Base-by-base conservation (phyloP, 2,797 vertebrate species). In the Sorex maritimensis region DNA sequence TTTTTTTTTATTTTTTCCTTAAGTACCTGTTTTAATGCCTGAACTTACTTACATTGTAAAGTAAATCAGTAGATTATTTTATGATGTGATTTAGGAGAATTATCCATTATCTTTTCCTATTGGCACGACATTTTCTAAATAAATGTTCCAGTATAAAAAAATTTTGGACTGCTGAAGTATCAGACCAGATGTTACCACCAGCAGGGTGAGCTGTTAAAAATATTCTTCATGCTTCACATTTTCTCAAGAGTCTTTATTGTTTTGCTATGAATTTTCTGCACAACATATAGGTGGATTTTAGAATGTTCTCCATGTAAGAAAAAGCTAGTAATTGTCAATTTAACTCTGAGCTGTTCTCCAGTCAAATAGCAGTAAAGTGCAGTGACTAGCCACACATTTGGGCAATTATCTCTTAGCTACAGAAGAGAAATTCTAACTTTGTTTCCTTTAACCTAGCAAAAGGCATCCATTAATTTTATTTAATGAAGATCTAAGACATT, bases 381-480 rank as follows among this genome's bases (percentile, higher is more conserved):
- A 63, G 13, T 23, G 0, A 2, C 1, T 80, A 23, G 0, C 71
- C 81, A 75, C 63, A 94, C 28, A 83, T 12, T 61, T 49, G 0
- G 0, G 4, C 28, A 92, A 52, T 21, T 26, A 17, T 74, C 79
- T 63, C 9, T 81, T 23, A 74, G 2, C 34, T 26, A 94, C 17
- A 82, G 46, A 93, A 74, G 23, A 82, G 90, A 0, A 46, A 46
- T 0, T 81, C 17, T 69, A 55, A 55, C 11, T 26, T 89, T 93
- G 23, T 28, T 61, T 61, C 11, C 71, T 86, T 92, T 55, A 67
- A 38, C 7, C 44, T 83, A 90, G 71, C 49, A 96, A n/a, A 71
- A 61, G 6, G 67, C 21, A 77, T 6, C 90, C 24, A 84, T 46
- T 93, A 81, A 68, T 89, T 61, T 86, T 49, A 91, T 21, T 86